Evolutionary conservation across 2,113 vertebrate species (phyloP).

Genomic region (Orientallactaga bullata): DNA sequence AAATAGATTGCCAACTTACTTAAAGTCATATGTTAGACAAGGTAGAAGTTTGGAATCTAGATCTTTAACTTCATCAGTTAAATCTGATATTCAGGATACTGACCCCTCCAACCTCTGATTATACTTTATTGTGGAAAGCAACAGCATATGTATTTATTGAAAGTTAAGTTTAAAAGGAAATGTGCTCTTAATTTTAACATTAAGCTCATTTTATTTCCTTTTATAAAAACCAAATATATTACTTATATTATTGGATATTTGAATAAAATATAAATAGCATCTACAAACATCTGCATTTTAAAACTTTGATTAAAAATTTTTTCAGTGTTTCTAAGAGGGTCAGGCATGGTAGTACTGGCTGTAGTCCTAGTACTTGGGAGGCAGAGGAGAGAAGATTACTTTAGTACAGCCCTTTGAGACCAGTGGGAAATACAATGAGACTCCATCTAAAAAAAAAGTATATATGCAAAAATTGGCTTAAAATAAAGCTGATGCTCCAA

Average conservation of each 20-base stretch:
- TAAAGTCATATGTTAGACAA: conserved; percentile 14
- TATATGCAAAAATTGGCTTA: conserved; percentile 18
- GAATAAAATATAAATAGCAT: conserved; percentile 60
- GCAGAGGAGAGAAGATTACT: not conserved
- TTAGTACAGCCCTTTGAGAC: not conserved
- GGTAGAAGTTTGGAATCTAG: not conserved
- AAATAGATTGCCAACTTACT: not conserved
- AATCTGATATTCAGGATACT: conserved; percentile 18
- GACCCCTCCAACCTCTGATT: not conserved
- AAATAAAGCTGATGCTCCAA: conserved; percentile 25
- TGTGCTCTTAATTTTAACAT: conserved; percentile 62
- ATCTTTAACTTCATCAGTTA: conserved; percentile 59
- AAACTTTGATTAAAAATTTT: conserved; percentile 37
- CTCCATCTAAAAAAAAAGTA: not conserved
- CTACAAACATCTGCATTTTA: conserved; percentile 34
- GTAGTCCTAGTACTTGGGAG: not conserved
- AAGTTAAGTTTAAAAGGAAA: conserved; percentile 65
- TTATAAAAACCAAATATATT: conserved; percentile 59
- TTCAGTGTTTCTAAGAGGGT: not conserved
- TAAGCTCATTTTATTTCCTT: conserved; percentile 64
- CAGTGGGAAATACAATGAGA: not conserved
- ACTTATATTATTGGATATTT: conserved; percentile 62
- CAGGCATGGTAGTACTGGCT: not conserved
- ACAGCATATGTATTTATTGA: conserved; percentile 31
- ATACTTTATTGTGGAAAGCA: conserved; percentile 62